phyloP scores from a whole-genome alignment of 1,140 invertebrate genomes.

The Monomorium pharaonis region DNA sequence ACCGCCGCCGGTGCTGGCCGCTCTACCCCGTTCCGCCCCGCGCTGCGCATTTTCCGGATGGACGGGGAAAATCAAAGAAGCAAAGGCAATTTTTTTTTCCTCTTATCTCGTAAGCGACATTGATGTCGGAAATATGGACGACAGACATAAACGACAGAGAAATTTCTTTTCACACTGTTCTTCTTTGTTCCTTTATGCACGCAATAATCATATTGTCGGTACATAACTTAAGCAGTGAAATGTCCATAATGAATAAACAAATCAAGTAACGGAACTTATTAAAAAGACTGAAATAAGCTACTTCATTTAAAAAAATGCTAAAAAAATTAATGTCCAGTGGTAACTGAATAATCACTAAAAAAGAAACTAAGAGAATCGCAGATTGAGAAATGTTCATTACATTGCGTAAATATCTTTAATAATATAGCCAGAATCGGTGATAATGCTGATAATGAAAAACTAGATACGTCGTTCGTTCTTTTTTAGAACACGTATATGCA shows the following conservation, averaged over 20 bases:
- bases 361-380: background rate
- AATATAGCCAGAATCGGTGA: background rate
- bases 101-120: constrained; percentile 14
- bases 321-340: no score
- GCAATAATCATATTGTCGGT: background rate
- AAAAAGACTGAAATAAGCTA: background rate
- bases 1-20: background rate
- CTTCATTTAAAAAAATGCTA: no score
- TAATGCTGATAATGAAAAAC: background rate
- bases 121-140: constrained; percentile 30
- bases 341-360: background rate
- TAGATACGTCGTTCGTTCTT: no score
- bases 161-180: background rate
- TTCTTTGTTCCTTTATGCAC: background rate
- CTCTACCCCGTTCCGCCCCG: background rate
- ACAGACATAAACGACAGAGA: constrained; percentile 6
- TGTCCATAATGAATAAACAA: constrained; percentile 11
- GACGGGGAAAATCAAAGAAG: constrained; percentile 40
- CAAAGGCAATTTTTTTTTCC: constrained; percentile 26
- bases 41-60: constrained; percentile 10
- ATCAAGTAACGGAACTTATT: background rate
- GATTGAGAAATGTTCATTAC: background rate
- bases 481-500: background rate
- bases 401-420: background rate
- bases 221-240: background rate